Base-by-base conservation (phyloP, 2,888 invertebrate species). In the Drosophila multiciliata region DNA sequence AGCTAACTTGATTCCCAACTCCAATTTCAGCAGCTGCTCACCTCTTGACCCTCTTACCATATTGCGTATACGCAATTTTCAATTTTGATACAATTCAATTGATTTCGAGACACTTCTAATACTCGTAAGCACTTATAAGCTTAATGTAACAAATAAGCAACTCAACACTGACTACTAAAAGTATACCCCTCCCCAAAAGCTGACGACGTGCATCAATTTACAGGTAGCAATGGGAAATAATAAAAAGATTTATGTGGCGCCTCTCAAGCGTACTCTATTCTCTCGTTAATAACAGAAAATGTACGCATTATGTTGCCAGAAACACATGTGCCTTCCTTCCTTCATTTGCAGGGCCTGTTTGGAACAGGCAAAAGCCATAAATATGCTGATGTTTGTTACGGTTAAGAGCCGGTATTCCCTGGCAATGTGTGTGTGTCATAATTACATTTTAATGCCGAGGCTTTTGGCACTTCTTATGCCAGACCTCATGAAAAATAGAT, bases 391-490 rank as follows among this genome's bases (percentile, higher is more conserved):
- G 78, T 54, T 63, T 54, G 50, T 58, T 64, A 59, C 49, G 63
- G 54, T 54, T 65, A 26, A 52, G 50, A 48, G 63, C 52, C 57
- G 68, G 50, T 35, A 45, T 17, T 36, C 49, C 26, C 45, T 42
- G 29, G 58, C 53, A 32, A 20, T 38, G 36, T 40, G n/a, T 15
- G 26, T 54, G 60, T 38, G 48, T 66, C 50, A 75, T 90, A 87
- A 87, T 90, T 83, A 88, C 86, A 83, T 85, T 80, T 88, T 87
- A 79, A 88, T 80, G 75, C 64, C 61, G 29, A 32, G 35, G 53
- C 71, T 71, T 70, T 69, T 68, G 58, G 38, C 69, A 65, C 66
- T 66, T 83, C 83, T 87, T 73, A 70, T 75, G 64, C 38, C 35
- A 58, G 64, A 29, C 50, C 49, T 55, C 61, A 61, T 54, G 55